phyloP scores from a whole-genome alignment of 2,113 vertebrate species.

The Emydura subglobosa region DNA sequence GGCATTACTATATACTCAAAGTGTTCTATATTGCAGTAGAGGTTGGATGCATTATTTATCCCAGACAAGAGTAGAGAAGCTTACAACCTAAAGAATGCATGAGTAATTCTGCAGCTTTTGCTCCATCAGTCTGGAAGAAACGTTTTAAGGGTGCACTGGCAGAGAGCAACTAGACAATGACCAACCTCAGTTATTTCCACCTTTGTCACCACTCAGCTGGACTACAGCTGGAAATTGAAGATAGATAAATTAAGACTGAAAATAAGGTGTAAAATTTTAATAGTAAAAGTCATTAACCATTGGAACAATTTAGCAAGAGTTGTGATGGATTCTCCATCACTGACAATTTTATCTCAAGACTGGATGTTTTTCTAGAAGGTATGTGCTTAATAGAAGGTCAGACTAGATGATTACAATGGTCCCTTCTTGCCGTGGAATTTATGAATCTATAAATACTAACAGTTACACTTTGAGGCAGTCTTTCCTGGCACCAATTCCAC shows the following conservation, averaged over 20 bases:
- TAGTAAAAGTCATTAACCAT: neutral
- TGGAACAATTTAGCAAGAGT: neutral
- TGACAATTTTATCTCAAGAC: neutral
- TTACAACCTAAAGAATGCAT: neutral
- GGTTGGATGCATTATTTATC: neutral
- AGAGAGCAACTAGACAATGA: neutral
- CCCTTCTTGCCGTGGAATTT: neutral
- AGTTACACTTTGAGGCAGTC: neutral
- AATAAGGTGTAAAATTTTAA: neutral
- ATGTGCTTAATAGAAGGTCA: neutral
- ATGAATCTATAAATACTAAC: neutral
- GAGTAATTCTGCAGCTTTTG: neutral
- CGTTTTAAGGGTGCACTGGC: neutral
- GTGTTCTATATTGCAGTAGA: neutral
- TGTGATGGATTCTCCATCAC: neutral
- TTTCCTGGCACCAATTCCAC: neutral
- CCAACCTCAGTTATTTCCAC: neutral
- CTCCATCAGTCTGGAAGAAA: neutral
- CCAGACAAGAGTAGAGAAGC: neutral
- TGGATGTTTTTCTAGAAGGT: neutral
- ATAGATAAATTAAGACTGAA: neutral
- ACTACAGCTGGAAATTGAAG: neutral
- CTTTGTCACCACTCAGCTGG: neutral
- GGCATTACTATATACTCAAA: slow-evolving; percentile 5
- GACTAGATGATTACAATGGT: neutral